Evolutionary conservation across 2,888 invertebrate genomes (phyloP).

Genomic region (Chironomus tentans): DNA sequence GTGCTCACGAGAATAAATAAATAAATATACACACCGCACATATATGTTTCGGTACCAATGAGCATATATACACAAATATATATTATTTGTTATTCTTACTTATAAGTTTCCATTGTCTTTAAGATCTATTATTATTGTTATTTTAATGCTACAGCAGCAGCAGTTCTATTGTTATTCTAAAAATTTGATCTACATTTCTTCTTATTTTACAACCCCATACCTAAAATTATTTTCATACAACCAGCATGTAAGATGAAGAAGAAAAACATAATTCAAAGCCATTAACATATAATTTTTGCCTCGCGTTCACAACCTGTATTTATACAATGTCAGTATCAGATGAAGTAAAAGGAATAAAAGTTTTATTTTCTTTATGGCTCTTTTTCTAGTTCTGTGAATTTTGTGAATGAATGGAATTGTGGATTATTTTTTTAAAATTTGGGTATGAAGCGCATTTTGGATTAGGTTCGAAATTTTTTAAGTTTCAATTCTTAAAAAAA

Average conservation of each 20-base stretch:
- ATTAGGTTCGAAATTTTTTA: too few relatives aligned
- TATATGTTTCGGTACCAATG: too few relatives aligned
- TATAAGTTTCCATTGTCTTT: constrained; percentile 14
- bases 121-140: constrained; percentile 15
- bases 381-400: too few relatives aligned
- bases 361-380: too few relatives aligned
- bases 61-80: too few relatives aligned
- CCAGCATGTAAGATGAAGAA: too few relatives aligned
- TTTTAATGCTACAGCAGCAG: background rate
- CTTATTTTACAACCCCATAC: background rate
- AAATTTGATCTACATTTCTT: background rate
- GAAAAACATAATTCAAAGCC: background rate
- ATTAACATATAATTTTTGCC: constrained; percentile 27
- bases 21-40: too few relatives aligned
- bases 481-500: too few relatives aligned
- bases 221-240: background rate
- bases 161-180: background rate
- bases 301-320: constrained; percentile 26
- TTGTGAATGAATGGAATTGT: too few relatives aligned
- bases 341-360: background rate
- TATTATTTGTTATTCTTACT: background rate
- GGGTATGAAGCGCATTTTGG: too few relatives aligned
- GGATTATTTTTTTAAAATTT: too few relatives aligned
- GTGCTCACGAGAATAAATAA: too few relatives aligned
- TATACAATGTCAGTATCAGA: constrained; percentile 15